These are phyloP conservation scores for Trialeurodes vaporariorum DNA, from an alignment of 1,140 invertebrate genomes.

Conservation along the genomic window DNA sequence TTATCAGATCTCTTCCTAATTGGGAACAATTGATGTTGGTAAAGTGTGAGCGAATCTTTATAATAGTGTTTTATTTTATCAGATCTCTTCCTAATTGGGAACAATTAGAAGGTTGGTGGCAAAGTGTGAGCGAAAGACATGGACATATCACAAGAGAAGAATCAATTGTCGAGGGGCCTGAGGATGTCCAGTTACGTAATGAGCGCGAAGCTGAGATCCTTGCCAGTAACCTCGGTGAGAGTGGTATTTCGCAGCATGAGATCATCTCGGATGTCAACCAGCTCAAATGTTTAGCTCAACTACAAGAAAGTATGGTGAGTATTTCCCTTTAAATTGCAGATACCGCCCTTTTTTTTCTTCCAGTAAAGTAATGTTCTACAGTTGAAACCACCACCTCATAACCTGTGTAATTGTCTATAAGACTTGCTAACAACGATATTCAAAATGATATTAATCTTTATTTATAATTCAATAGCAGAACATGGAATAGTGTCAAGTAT, in stretches of 20 bases:
- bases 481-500: too few species aligned
- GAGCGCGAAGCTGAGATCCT: constrained; percentile 84
- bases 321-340: neutral
- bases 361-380: too few species aligned
- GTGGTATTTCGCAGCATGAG: constrained; percentile 69
- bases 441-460: too few species aligned
- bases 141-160: constrained; percentile 20
- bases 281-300: constrained; percentile 66
- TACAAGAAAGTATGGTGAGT: constrained; percentile 83
- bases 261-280: constrained; percentile 67
- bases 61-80: too few species aligned
- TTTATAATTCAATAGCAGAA: too few species aligned
- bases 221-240: constrained; percentile 74
- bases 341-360: too few species aligned
- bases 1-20: constrained; percentile 72
- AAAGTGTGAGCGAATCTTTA: constrained; percentile 20
- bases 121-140: constrained; percentile 20
- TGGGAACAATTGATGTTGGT: constrained; percentile 52
- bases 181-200: constrained; percentile 68
- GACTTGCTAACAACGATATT: too few species aligned
- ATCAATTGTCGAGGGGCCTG: constrained; percentile 52
- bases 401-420: too few species aligned
- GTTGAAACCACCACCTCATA: too few species aligned
- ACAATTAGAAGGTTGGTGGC: constrained; percentile 47
- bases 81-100: constrained; percentile 75